Percentiles rank a stretch among this genome's conserved stretches.
phyloP scores from a whole-genome alignment of 2,888 invertebrate genomes.

The Xylocampa areola region DNA sequence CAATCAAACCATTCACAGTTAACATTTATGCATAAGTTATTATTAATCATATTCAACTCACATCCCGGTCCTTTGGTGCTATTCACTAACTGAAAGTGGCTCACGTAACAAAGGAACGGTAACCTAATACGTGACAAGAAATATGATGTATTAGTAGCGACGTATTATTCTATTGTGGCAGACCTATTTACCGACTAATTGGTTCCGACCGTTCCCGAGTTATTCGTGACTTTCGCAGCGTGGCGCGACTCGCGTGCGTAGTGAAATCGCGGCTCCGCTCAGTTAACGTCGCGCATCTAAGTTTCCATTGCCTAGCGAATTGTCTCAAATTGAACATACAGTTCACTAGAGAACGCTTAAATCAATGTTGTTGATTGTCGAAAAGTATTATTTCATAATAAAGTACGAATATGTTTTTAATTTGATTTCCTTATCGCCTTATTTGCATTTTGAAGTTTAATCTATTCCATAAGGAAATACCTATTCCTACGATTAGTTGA shows the following conservation, averaged over 20 bases:
- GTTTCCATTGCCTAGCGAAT: slow-evolving; percentile 39
- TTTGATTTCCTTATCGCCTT: no score
- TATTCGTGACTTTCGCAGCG: slow-evolving; percentile 70
- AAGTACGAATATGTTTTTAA: no score
- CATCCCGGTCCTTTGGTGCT: slow-evolving; percentile 79
- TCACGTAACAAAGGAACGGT: slow-evolving; percentile 88
- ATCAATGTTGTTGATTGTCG: no score
- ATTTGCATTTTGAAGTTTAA: no score
- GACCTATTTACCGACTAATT: slow-evolving; percentile 83
- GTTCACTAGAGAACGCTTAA: slow-evolving; percentile 11
- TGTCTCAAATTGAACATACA: slow-evolving; percentile 30
- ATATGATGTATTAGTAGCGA: slow-evolving; percentile 82
- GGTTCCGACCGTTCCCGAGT: slow-evolving; percentile 74
- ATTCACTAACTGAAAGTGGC: slow-evolving; percentile 87
- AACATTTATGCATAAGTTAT: slow-evolving; percentile 77
- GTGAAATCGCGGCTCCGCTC: slow-evolving; percentile 76
- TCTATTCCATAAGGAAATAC: no score
- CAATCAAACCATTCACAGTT: slow-evolving; percentile 65
- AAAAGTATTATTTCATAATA: no score
- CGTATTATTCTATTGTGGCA: slow-evolving; percentile 80
- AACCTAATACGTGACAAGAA: slow-evolving; percentile 87
- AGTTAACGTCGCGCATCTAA: slow-evolving; percentile 50
- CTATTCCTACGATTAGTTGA: no score
- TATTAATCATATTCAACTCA: slow-evolving; percentile 87
- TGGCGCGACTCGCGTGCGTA: slow-evolving; percentile 61